Conservation (phyloP, 1,140 invertebrate genomes). For the Caligus rogercresseyi region DNA sequence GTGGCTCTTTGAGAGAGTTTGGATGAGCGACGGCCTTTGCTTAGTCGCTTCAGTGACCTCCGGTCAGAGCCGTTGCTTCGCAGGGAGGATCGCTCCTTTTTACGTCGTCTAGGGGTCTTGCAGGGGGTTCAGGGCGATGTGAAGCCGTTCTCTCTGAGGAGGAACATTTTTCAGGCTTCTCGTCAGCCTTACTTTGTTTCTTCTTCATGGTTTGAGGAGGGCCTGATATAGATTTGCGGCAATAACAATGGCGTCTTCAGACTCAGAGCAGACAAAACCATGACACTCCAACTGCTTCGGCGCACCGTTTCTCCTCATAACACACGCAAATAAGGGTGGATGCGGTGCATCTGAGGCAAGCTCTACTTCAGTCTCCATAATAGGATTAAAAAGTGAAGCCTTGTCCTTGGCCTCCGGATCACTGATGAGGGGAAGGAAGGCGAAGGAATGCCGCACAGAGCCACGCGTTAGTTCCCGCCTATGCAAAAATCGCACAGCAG, state of each 20-base stretch:
- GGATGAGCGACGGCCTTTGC: background rate
- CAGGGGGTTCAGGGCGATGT: too few relatives aligned
- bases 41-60: background rate
- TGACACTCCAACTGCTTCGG: slow-evolving; percentile 67
- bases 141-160: background rate
- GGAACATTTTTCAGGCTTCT: background rate
- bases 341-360: slow-evolving; percentile 31
- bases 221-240: slow-evolving; percentile 73
- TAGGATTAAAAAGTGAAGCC: slow-evolving; percentile 23
- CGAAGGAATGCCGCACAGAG: slow-evolving; percentile 35
- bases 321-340: slow-evolving; percentile 70
- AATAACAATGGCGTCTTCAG: slow-evolving; percentile 72
- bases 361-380: slow-evolving; percentile 20
- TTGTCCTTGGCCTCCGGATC: slow-evolving; percentile 46
- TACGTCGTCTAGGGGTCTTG: background rate
- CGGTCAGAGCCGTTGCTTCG: background rate
- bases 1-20: background rate
- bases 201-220: slow-evolving; percentile 50
- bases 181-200: background rate
- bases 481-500: slow-evolving; percentile 49
- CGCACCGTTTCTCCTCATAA: slow-evolving; percentile 60
- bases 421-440: slow-evolving; percentile 65
- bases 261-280: slow-evolving; percentile 56
- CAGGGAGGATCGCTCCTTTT: background rate
- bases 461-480: slow-evolving; percentile 21